Evolutionary conservation across 1,140 invertebrate species (phyloP).

Genomic region (Brachionus manjavacas): DNA sequence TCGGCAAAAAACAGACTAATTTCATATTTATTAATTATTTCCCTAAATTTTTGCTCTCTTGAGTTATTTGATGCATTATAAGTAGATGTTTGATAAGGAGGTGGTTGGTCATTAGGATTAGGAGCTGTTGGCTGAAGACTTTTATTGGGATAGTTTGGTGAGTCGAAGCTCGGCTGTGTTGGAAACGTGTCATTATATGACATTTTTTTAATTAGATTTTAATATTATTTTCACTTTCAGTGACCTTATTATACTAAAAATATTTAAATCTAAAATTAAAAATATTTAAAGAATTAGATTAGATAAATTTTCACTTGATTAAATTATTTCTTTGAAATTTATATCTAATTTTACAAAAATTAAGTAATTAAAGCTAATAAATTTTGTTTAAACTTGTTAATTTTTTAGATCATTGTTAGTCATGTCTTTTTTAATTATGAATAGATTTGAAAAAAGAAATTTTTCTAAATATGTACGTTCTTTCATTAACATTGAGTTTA

Average conservation of each 20-base stretch:
- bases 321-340: not conserved
- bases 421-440: too few relatives aligned
- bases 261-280: not conserved
- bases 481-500: too few relatives aligned
- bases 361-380: too few relatives aligned
- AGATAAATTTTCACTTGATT: not conserved
- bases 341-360: too few relatives aligned
- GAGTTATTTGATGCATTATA: not conserved
- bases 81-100: not conserved
- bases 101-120: not conserved
- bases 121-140: not conserved
- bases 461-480: too few relatives aligned
- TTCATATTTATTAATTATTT: constrained; percentile 25
- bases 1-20: not conserved
- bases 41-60: constrained; percentile 7
- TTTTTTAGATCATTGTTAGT: too few relatives aligned
- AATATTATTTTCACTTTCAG: not conserved
- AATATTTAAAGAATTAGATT: not conserved
- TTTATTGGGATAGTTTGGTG: not conserved
- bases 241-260: not conserved
- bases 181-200: not conserved
- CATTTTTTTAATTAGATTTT: not conserved
- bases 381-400: too few relatives aligned
- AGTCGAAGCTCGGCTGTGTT: not conserved
- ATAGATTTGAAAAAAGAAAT: too few relatives aligned